phyloP scores from a whole-genome alignment of 2,888 invertebrate species.

The Spodoptera littoralis region DNA sequence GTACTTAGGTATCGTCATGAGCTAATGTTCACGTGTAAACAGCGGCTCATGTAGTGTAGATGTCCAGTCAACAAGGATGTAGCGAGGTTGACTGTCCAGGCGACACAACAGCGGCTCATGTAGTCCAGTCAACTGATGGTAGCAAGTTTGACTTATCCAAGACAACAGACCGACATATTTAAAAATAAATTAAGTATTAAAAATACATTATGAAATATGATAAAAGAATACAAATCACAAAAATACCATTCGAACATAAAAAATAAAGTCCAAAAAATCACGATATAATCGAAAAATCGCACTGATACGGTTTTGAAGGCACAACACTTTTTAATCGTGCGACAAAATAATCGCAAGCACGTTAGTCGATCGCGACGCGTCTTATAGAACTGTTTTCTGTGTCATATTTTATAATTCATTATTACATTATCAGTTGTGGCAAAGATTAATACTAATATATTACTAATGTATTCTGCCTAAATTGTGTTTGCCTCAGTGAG shows the following conservation, averaged over 20 bases:
- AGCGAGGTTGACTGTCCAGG: no score
- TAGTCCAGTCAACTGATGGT: no score
- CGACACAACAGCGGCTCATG: no score
- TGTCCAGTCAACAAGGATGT: no score
- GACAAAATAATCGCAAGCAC: conserved; percentile 41
- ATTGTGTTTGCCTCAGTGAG: conserved; percentile 19
- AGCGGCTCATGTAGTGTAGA: no score
- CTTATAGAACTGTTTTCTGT: conserved; percentile 60
- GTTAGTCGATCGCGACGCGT: conserved; percentile 50
- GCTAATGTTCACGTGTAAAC: no score
- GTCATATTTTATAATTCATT: conserved; percentile 40
- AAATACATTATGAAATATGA: no score
- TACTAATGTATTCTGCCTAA: conserved; percentile 40
- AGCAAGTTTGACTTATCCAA: no score
- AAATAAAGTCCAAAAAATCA: conserved; percentile 4
- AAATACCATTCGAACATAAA: conserved; percentile 19
- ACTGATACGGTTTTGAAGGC: conserved; percentile 2
- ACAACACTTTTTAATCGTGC: conserved; percentile 25
- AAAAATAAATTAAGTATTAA: no score
- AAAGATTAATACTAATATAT: conserved; percentile 33
- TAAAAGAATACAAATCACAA: neutral
- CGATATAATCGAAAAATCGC: conserved; percentile 11
- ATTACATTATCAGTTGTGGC: conserved; percentile 47
- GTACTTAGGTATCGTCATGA: no score
- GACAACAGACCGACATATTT: no score